These are phyloP conservation scores for Spatulosminthurus flaviceps DNA, from an alignment of 2,888 invertebrate genomes.

Conservation along the genomic window DNA sequence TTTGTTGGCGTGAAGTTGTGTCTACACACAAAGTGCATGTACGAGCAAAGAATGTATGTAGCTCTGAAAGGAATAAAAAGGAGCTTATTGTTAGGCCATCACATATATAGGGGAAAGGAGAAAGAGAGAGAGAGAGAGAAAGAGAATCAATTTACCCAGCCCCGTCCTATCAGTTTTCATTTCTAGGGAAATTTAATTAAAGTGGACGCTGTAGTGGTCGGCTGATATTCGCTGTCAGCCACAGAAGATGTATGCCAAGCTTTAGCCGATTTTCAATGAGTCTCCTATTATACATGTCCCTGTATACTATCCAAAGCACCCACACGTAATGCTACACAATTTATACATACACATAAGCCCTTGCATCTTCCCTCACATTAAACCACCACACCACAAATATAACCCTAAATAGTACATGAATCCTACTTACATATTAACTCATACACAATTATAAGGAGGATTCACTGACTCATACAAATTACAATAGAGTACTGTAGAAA, in stretches of 20 bases:
- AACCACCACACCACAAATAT: too few relatives aligned
- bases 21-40: not conserved
- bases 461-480: too few relatives aligned
- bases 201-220: conserved; percentile 42
- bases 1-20: too few relatives aligned
- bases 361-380: too few relatives aligned
- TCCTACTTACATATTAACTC: too few relatives aligned
- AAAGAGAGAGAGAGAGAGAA: conserved; percentile 1
- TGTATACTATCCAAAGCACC: too few relatives aligned
- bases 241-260: conserved; percentile 46
- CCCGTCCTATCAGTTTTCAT: conserved; percentile 44
- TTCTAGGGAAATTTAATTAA: conserved; percentile 47
- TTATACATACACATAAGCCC: not conserved
- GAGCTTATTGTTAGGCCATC: too few relatives aligned
- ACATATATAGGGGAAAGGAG: not conserved
- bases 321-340: not conserved
- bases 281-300: not conserved
- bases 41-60: not conserved
- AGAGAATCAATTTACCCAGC: conserved; percentile 40
- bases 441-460: too few relatives aligned
- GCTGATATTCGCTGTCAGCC: conserved; percentile 40
- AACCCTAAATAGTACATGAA: too few relatives aligned
- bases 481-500: too few relatives aligned
- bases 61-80: too few relatives aligned
- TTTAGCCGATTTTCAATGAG: conserved; percentile 28